These are phyloP conservation scores for Urocolius indicus DNA, from an alignment of 2,113 vertebrate genomes.

Conservation along the genomic window DNA sequence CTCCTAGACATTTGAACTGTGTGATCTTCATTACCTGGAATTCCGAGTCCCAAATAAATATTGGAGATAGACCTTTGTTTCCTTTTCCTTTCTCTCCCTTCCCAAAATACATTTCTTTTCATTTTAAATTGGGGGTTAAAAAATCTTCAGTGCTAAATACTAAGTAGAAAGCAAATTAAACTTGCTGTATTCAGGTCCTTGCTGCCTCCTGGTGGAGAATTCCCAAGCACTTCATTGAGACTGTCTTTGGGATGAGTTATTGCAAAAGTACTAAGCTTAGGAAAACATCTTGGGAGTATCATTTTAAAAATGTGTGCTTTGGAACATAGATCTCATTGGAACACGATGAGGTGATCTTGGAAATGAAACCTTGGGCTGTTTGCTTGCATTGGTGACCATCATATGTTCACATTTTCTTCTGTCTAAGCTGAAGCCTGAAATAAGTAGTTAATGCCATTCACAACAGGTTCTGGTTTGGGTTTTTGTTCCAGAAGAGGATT, in stretches of 20 bases:
- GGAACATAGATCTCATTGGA: neutral
- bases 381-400: neutral
- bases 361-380: neutral
- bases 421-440: neutral
- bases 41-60: neutral
- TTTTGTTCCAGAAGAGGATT: neutral
- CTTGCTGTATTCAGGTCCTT: neutral
- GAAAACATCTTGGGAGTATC: neutral
- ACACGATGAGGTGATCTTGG: neutral
- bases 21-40: neutral
- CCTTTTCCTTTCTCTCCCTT: neutral
- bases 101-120: neutral
- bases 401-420: neutral
- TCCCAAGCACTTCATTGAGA: neutral
- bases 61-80: neutral
- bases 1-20: neutral
- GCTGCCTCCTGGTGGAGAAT: constrained; percentile 68
- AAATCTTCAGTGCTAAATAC: neutral
- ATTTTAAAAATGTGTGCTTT: neutral
- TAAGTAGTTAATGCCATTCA: neutral
- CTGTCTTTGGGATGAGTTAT: neutral
- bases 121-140: neutral
- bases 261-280: neutral
- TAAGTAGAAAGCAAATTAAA: neutral
- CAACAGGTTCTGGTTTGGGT: neutral